Conservation (phyloP, 2,113 vertebrate genomes). For the Labeo catla region DNA sequence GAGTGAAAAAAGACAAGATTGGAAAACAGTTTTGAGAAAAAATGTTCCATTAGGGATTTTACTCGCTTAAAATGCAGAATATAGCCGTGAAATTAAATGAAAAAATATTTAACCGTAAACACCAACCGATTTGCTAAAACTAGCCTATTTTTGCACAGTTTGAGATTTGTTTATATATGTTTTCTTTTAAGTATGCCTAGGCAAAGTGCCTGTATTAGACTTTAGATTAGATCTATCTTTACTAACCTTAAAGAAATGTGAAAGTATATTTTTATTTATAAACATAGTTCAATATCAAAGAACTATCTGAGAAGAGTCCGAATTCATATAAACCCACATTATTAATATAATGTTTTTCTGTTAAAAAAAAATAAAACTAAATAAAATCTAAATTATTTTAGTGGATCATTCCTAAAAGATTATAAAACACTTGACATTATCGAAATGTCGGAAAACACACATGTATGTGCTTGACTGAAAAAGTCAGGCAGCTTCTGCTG, state of each 20-base stretch:
- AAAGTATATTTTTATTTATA: neutral
- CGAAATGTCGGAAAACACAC: neutral
- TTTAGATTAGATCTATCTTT: neutral
- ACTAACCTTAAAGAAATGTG: neutral
- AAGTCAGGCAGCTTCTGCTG: slow-evolving; percentile 74
- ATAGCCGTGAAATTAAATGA: neutral
- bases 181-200: too few species aligned
- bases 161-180: neutral
- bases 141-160: neutral
- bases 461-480: neutral
- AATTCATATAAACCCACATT: neutral
- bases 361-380: neutral
- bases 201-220: neutral
- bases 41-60: neutral
- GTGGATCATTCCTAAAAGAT: neutral
- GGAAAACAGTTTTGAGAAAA: neutral
- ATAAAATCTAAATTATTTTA: neutral
- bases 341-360: neutral
- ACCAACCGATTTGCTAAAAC: neutral
- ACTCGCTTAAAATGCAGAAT: neutral
- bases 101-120: neutral
- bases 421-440: neutral
- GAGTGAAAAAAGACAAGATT: neutral
- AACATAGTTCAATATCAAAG: neutral
- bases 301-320: neutral